These are phyloP conservation scores for Oreochromis tanganicae DNA, from an alignment of 2,113 vertebrate species.

Conservation along the genomic window DNA sequence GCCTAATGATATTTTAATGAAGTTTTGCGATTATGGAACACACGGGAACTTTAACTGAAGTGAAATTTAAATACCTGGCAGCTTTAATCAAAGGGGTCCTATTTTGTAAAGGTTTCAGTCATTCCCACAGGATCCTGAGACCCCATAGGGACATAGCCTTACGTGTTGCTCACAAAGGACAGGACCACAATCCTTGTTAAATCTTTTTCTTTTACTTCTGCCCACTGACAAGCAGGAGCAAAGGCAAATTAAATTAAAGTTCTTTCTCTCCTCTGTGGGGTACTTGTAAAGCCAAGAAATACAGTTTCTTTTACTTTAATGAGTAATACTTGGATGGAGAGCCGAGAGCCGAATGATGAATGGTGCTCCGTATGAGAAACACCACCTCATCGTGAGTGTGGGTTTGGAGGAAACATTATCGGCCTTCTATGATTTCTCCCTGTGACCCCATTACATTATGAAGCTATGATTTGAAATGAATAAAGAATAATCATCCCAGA, in stretches of 20 bases:
- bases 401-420: not conserved
- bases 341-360: slow-evolving; percentile 4
- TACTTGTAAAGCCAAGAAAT: not conserved
- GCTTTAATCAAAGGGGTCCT: not conserved
- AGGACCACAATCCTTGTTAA: not conserved
- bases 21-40: not conserved
- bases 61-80: not conserved
- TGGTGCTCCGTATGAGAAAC: not conserved
- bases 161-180: not conserved
- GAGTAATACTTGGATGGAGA: not conserved
- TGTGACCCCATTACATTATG: not conserved
- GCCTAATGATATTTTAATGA: not conserved
- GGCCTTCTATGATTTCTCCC: not conserved
- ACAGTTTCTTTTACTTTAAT: not conserved
- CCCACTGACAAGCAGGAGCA: not conserved
- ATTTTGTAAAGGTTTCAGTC: not conserved
- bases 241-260: slow-evolving; percentile 12
- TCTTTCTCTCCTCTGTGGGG: not conserved
- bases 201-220: not conserved
- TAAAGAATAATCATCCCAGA: not conserved
- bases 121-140: not conserved
- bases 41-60: not conserved
- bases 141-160: not conserved
- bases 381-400: not conserved
- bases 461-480: not conserved